Percentiles rank a stretch among this genome's conserved stretches.
phyloP scores from a whole-genome alignment of 1,140 invertebrate species.

The Temnothorax curvispinosus region DNA sequence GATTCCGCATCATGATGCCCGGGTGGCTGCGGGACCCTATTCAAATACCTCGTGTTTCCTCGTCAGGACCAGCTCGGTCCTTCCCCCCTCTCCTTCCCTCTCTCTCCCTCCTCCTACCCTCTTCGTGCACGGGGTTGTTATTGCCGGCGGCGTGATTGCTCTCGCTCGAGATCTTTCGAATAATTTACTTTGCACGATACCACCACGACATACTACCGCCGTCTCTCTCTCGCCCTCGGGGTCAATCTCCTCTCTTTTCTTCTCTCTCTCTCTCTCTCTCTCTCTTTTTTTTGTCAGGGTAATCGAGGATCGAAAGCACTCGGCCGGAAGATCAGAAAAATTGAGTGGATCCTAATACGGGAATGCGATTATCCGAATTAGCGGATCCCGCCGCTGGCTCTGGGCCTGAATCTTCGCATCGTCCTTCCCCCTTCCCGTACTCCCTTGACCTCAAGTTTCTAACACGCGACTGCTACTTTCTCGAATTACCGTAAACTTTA shows the following conservation, averaged over 20 bases:
- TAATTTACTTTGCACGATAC: slow-evolving; percentile 80
- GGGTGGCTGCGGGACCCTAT: slow-evolving; percentile 80
- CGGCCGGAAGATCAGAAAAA: slow-evolving; percentile 83
- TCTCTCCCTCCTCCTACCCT: slow-evolving; percentile 26
- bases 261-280: not conserved
- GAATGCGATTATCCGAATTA: slow-evolving; percentile 82
- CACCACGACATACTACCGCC: slow-evolving; percentile 54
- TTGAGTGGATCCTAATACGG: slow-evolving; percentile 84
- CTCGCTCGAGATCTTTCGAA: slow-evolving; percentile 79
- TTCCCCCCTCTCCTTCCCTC: slow-evolving; percentile 11
- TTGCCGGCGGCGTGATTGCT: slow-evolving; percentile 79
- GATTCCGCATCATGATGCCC: slow-evolving; percentile 83
- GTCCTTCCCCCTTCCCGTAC: not conserved
- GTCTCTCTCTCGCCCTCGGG: slow-evolving; percentile 39
- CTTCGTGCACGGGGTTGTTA: slow-evolving; percentile 76
- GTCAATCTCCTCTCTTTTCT: slow-evolving; percentile 12
- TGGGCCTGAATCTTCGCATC: slow-evolving; percentile 62
- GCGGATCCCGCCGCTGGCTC: slow-evolving; percentile 64
- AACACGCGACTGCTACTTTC: slow-evolving; percentile 50
- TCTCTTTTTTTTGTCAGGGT: slow-evolving; percentile 70
- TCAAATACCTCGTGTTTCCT: slow-evolving; percentile 81
- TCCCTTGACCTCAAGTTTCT: not conserved
- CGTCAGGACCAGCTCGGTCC: slow-evolving; percentile 69
- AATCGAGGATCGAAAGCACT: slow-evolving; percentile 78
- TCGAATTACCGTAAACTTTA: slow-evolving; percentile 30